Evolutionary conservation across 2,888 invertebrate species (phyloP), one percentile per base, ranked within the genome.

Genomic region (Cantharis flavilabris): DNA sequence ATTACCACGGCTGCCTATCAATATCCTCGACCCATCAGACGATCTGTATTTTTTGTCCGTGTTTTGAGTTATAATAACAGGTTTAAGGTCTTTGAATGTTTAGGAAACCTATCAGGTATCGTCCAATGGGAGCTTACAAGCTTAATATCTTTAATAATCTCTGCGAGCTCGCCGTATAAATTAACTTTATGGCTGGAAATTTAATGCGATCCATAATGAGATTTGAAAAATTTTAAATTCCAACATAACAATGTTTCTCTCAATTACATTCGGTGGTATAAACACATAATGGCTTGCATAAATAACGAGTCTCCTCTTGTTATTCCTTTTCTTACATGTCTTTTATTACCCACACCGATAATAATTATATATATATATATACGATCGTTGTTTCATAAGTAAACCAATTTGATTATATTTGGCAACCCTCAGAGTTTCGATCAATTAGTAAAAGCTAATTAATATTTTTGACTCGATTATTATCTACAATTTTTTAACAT

Each of bases 201-300:
- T 85, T 86, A 86, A 86, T 85, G 85, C 84, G 84, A 84, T 84
- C 83, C 84, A 85, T 86, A 86, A 86, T 86, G 86, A 86, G 85
- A 85, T 85, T 85, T 86, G 83, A 84, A 82, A 83, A 85, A 85
- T 85, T 85, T 85, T 82, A 84, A 84, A 86, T 86, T 85, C 85
- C 84, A 83, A 81, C 81, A 80, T 81, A 84, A 84, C 85, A 83
- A 84, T 83, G 84, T 84, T 81, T 78, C 80, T 80, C 80, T 82
- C 82, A 81, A 80, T 81, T 82, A 83, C 71, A 78, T 79, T 78
- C 70, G 72, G 75, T 67, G 70, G 72, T 75, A 77, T 74, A 75
- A 74, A 75, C 77, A 71, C 26, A 73, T 73, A 72, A 69, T 73
- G 16, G 69, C 73, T 69, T 69, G 73, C 73, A 73, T 73, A 69